phyloP scores from a whole-genome alignment of 2,797 vertebrate genomes.

The Danio kyathit region DNA sequence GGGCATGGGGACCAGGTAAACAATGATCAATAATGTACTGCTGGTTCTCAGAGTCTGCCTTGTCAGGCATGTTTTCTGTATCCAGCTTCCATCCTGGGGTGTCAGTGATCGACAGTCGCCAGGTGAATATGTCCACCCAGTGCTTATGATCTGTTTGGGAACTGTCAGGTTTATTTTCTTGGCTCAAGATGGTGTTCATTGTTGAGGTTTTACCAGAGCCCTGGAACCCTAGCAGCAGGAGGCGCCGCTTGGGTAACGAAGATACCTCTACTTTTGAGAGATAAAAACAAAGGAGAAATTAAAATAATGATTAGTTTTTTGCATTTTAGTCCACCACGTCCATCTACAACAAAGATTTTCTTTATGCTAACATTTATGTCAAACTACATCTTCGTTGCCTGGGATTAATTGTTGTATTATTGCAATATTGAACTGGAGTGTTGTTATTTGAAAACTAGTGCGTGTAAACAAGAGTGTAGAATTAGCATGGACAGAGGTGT shows the following conservation, averaged over 20 bases:
- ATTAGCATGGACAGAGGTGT: too few species aligned
- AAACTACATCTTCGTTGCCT: not conserved
- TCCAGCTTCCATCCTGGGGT: conserved; percentile 57
- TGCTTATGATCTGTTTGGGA: conserved; percentile 36
- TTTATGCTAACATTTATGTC: not conserved
- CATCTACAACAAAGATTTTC: not conserved
- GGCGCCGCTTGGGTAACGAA: conserved; percentile 60
- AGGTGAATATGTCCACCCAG: conserved; percentile 46
- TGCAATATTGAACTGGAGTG: too few species aligned
- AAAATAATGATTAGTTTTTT: not conserved
- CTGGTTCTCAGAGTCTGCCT: conserved; percentile 30
- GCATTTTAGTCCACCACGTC: not conserved
- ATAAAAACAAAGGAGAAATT: not conserved
- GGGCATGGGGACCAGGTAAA: conserved; percentile 78
- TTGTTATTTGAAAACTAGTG: not conserved
- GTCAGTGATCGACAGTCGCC: conserved; percentile 49
- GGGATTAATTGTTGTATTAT: too few species aligned
- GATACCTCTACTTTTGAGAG: conserved; percentile 30
- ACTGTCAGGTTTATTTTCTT: conserved; percentile 64
- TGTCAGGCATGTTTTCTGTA: not conserved
- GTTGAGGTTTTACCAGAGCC: conserved; percentile 83
- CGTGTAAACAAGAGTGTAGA: too few species aligned
- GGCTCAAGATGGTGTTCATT: conserved; percentile 80
- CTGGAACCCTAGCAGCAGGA: conserved; percentile 80
- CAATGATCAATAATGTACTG: conserved; percentile 66